Percentiles rank a stretch among this genome's conserved stretches.
Evolutionary conservation across 1,140 invertebrate species (phyloP).

Genomic region (Steinernema khuongi): DNA sequence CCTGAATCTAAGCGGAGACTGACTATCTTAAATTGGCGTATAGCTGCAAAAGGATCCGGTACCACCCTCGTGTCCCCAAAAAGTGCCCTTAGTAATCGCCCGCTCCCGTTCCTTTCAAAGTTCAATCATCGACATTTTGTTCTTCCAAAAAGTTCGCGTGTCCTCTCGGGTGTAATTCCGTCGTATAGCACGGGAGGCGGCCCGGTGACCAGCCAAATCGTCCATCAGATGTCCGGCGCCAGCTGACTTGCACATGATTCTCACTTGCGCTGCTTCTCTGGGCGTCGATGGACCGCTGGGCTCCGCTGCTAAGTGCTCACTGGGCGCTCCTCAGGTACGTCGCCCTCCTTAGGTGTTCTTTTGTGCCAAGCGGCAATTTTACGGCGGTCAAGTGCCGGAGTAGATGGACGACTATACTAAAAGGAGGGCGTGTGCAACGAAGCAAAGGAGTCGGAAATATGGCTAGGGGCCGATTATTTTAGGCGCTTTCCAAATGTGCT

Average conservation of each 20-base stretch:
- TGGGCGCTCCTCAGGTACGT: neutral
- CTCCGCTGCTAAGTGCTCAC: neutral
- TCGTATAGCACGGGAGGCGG: neutral
- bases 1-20: too few species aligned
- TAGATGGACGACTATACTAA: constrained; percentile 9
- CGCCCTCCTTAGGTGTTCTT: neutral
- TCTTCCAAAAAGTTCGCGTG: neutral
- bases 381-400: neutral
- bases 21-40: too few species aligned
- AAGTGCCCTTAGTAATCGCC: neutral
- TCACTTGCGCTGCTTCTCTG: neutral
- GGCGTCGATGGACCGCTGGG: neutral
- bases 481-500: too few species aligned
- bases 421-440: neutral
- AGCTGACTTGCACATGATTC: neutral
- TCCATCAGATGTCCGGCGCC: neutral
- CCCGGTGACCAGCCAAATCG: neutral
- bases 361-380: neutral
- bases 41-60: too few species aligned
- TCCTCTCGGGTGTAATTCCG: neutral
- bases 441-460: neutral
- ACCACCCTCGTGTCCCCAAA: too few species aligned
- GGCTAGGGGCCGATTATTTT: too few species aligned
- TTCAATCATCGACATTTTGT: neutral
- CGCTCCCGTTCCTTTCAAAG: neutral